Base-by-base conservation (phyloP, 2,113 vertebrate genomes). In the Halcyon senegalensis region DNA sequence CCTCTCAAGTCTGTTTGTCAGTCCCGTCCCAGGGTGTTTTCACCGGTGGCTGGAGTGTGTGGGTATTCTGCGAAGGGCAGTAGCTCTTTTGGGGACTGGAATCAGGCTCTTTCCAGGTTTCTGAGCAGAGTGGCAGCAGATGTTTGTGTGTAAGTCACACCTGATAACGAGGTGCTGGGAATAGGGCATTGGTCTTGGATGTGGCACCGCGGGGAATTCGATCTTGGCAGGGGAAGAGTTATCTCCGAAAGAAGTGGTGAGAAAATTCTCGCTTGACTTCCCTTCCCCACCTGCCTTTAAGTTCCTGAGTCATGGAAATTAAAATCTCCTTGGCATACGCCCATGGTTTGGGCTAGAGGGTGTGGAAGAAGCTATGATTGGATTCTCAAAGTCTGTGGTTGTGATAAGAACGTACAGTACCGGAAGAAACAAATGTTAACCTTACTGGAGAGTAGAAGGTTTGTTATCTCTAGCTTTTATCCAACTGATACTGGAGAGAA, bases 401-500 rank as follows among this genome's bases (percentile, higher is more conserved):
- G 97, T 96, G 67, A 55, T 96, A 95, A 97, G 96, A 95, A 91
- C 43, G 17, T 88, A 87, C 95, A 95, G 96, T 96, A 95, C 96
- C 89, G 95, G 96, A 96, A 96, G 95, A 97, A 97, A 93, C 96
- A 96, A 97, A 97, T 96, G 95, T 94, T 97, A 91, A 90, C 95
- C 95, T 96, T 95, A 87, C 69, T 94, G 95, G 89, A 97, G 91
- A 96, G 97, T 96, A 87, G 97, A 92, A 91, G 96, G 97, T 94
- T 97, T 84, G 20, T 96, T 97, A 86, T 94, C 94, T 96, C 79
- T 94, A 96, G 95, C 94, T 97, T 91, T 97, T 95, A 94, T 96
- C 80, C 96, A 94, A 70, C 89, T 93, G 82, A 95, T 97, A 96
- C 96, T 96, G 28, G 17, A 96, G 94, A 3, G 9, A 95, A 97